Conservation (phyloP, 1,140 invertebrate genomes). For the Zaprionus capensis region DNA sequence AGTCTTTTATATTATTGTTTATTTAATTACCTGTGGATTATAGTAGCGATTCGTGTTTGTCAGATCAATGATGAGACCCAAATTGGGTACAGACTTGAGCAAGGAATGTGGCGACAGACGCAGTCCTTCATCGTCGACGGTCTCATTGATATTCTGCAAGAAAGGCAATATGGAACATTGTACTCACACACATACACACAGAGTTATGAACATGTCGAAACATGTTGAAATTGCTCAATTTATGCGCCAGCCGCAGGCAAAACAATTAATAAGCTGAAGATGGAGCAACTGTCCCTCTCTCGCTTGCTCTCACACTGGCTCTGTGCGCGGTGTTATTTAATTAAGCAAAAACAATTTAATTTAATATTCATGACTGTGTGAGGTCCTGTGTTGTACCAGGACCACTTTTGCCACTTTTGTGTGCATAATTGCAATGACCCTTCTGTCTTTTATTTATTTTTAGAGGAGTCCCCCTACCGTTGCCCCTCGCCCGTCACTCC, state of each 20-base stretch:
- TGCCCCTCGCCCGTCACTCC: background rate
- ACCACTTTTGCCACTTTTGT: constrained; percentile 71
- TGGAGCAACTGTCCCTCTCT: constrained; percentile 14
- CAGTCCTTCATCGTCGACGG: constrained; percentile 36
- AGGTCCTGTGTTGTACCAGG: constrained; percentile 62
- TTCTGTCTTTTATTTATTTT: constrained; percentile 74
- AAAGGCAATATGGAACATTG: constrained; percentile 42
- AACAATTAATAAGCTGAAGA: constrained; percentile 69
- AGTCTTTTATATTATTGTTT: background rate
- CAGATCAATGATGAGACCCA: constrained; percentile 89
- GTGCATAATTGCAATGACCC: constrained; percentile 76
- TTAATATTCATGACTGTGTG: constrained; percentile 79
- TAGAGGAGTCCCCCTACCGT: constrained; percentile 39
- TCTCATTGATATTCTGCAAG: constrained; percentile 59
- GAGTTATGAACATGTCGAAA: constrained; percentile 9
- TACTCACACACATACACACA: constrained; percentile 15
- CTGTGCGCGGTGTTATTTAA: constrained; percentile 75
- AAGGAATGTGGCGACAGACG: constrained; percentile 66
- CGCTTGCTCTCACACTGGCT: constrained; percentile 5
- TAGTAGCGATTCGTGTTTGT: constrained; percentile 90
- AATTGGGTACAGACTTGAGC: constrained; percentile 85
- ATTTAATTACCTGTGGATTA: constrained; percentile 84
- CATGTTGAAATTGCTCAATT: constrained; percentile 75
- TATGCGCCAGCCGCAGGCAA: constrained; percentile 56
- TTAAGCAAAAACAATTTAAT: constrained; percentile 84